Evolutionary conservation across 2,797 vertebrate species (phyloP).

Genomic region (Sebastes matsubarae): DNA sequence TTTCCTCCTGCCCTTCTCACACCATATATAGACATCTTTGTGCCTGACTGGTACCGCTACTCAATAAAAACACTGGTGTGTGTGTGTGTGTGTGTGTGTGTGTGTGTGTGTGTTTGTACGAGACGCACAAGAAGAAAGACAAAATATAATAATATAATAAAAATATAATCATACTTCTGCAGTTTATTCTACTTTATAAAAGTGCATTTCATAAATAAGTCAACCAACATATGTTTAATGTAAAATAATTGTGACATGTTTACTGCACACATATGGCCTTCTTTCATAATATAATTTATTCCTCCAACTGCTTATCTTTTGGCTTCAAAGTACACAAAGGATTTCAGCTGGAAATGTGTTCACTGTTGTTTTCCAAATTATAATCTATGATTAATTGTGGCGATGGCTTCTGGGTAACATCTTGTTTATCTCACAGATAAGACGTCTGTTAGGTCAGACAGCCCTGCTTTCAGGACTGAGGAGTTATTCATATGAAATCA

Average conservation of each 20-base stretch:
- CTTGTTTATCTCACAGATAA: constrained; percentile 6
- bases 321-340: background rate
- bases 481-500: background rate
- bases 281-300: background rate
- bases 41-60: background rate
- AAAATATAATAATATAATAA: background rate
- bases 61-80: constrained; percentile 9
- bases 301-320: background rate
- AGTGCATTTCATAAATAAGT: background rate
- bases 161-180: background rate
- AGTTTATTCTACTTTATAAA: background rate
- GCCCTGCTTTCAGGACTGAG: background rate
- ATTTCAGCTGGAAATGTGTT: background rate
- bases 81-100: background rate
- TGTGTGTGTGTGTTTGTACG: background rate
- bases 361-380: background rate
- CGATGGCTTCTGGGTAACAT: background rate
- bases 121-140: background rate
- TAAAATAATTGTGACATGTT: background rate
- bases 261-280: background rate
- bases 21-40: constrained; percentile 54
- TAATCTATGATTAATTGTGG: background rate
- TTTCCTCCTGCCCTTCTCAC: constrained; percentile 20
- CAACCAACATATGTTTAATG: background rate
- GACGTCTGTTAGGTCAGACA: background rate